Conservation (phyloP, 2,888 invertebrate genomes). For the Eupeodes luniger region DNA sequence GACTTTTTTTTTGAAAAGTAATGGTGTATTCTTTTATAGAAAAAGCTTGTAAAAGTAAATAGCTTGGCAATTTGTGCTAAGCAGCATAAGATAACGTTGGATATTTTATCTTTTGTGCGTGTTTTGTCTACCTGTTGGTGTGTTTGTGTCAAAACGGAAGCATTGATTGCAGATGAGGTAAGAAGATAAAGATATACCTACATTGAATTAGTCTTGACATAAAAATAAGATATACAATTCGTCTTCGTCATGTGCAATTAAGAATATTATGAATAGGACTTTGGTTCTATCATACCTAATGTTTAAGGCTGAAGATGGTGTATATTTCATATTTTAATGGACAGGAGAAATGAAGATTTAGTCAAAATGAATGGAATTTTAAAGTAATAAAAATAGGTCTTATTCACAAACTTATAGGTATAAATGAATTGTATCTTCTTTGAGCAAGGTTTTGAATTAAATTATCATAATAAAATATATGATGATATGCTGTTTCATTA, state of each 20-base stretch:
- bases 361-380: neutral
- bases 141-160: neutral
- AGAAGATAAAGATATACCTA: neutral
- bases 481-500: too few relatives aligned
- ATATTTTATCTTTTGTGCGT: slow-evolving; percentile 24
- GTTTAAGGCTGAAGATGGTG: neutral
- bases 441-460: too few relatives aligned
- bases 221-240: slow-evolving; percentile 23
- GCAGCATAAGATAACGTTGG: slow-evolving; percentile 18
- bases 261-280: slow-evolving; percentile 9
- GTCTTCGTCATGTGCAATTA: slow-evolving; percentile 37
- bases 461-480: too few relatives aligned
- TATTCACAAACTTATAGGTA: too few relatives aligned
- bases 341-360: neutral
- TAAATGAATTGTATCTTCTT: too few relatives aligned
- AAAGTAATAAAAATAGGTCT: too few relatives aligned
- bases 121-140: neutral
- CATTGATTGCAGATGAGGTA: slow-evolving; percentile 16
- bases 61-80: slow-evolving; percentile 31
- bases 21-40: slow-evolving; percentile 5
- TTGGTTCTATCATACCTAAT: neutral
- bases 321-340: neutral
- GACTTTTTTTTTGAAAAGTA: slow-evolving; percentile 7
- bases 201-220: slow-evolving; percentile 25
- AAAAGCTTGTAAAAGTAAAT: slow-evolving; percentile 36